A percentile compares a stretch with the other conserved stretches of the same genome.
Conservation (phyloP, 2,888 invertebrate species). For the Melanophora roralis region DNA sequence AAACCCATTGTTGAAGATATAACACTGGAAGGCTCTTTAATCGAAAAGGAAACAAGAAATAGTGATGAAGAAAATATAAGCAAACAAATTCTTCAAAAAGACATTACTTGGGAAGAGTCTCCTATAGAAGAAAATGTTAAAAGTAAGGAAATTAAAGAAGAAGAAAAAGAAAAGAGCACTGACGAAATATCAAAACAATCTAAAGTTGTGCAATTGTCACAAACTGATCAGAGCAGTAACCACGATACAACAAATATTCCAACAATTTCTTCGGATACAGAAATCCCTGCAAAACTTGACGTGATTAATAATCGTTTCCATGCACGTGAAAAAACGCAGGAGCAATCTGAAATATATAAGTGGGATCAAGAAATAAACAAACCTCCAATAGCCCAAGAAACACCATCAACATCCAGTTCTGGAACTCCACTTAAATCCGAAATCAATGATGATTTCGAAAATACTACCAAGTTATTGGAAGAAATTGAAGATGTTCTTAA, state of each 20-base stretch:
- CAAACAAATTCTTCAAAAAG: slow-evolving; percentile 12
- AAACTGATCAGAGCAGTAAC: background rate
- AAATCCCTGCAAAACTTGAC: no score
- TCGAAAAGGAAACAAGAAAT: slow-evolving; percentile 41
- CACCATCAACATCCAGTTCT: background rate
- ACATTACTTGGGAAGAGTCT: slow-evolving; percentile 5
- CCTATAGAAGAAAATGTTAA: background rate
- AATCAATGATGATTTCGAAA: slow-evolving; percentile 19
- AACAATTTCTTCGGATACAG: background rate
- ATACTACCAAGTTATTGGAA: slow-evolving; percentile 57
- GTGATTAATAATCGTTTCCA: no score
- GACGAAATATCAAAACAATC: background rate
- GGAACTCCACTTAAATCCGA: background rate
- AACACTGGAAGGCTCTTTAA: slow-evolving; percentile 47
- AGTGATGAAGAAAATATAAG: background rate
- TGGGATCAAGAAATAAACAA: background rate
- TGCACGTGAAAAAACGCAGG: no score
- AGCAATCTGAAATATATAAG: no score
- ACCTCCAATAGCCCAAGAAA: background rate
- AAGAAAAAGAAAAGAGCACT: background rate
- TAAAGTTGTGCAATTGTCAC: background rate
- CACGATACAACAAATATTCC: background rate
- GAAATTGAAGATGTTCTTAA: slow-evolving; percentile 66
- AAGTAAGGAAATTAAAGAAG: slow-evolving; percentile 18
- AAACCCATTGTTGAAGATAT: slow-evolving; percentile 58